A percentile compares a stretch with the other conserved stretches of the same genome.
Evolutionary conservation across 2,888 invertebrate species (phyloP).

Genomic region (Chrysotoxum bicinctum): DNA sequence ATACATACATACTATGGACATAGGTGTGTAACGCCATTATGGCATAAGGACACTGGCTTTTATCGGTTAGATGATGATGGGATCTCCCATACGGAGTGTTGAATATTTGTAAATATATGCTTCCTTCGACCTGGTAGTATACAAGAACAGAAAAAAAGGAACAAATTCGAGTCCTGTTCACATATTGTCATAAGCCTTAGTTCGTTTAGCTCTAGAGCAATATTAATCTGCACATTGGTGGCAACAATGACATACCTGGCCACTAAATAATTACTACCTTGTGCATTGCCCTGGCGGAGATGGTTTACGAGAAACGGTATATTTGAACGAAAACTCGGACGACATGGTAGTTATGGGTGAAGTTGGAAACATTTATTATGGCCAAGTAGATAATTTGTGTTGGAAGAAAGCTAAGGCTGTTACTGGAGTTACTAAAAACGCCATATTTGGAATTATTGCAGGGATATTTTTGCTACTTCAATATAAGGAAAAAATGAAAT

Average conservation of each 20-base stretch:
- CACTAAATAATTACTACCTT: slow-evolving; percentile 47
- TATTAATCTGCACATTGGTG: slow-evolving; percentile 34
- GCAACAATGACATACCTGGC: slow-evolving; percentile 8
- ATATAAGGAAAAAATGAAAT: too few relatives aligned
- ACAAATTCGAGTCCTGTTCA: slow-evolving; percentile 32
- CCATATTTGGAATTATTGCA: too few relatives aligned
- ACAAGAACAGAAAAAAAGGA: not conserved
- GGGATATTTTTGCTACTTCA: too few relatives aligned
- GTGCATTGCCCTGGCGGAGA: slow-evolving; percentile 5
- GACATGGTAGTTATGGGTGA: slow-evolving; percentile 47
- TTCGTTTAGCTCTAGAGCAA: not conserved
- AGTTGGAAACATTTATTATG: slow-evolving; percentile 12
- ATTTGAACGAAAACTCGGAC: slow-evolving; percentile 29
- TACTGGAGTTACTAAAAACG: not conserved
- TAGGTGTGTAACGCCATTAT: not conserved
- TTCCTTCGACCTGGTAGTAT: slow-evolving; percentile 8
- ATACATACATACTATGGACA: not conserved
- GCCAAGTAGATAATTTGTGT: not conserved
- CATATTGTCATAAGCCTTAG: slow-evolving; percentile 44
- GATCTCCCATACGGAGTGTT: not conserved
- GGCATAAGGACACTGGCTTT: slow-evolving; percentile 15
- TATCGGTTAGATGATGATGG: slow-evolving; percentile 14
- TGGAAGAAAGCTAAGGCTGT: not conserved
- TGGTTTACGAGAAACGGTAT: slow-evolving; percentile 38
- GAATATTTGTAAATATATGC: not conserved